phyloP scores from a whole-genome alignment of 2,797 vertebrate genomes.

The Xenops minutus region DNA sequence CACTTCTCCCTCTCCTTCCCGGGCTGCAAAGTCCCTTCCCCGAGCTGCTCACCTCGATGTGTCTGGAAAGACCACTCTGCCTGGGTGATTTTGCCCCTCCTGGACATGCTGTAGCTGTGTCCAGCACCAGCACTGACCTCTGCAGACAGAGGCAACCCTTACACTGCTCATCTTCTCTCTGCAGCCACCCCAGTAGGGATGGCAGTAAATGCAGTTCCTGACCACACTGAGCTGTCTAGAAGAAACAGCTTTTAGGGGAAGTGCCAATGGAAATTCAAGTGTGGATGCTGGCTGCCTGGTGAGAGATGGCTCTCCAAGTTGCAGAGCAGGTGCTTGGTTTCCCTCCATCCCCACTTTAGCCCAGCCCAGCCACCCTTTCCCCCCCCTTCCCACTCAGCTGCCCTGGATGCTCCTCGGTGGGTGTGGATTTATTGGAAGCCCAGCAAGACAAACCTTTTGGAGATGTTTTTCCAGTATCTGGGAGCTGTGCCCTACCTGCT shows the following conservation, averaged over 20 bases:
- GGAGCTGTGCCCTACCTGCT: constrained; percentile 17
- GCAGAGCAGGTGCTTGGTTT: background rate
- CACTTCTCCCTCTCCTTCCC: background rate
- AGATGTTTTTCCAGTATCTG: constrained; percentile 42
- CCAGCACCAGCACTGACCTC: background rate
- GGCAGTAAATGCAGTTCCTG: background rate
- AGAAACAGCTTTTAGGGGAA: background rate
- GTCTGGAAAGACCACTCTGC: background rate
- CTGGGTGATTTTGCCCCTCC: background rate
- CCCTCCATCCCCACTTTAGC: background rate
- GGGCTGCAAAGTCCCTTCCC: background rate
- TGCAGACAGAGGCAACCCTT: background rate
- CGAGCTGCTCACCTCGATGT: background rate
- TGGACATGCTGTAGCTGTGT: background rate
- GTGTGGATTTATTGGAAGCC: background rate
- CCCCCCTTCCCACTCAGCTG: background rate
- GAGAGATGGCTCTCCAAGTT: background rate
- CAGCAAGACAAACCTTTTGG: background rate
- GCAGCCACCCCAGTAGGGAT: background rate
- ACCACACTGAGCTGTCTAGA: background rate
- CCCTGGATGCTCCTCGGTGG: background rate
- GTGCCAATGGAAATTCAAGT: background rate
- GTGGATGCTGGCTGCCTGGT: background rate
- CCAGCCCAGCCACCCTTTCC: background rate
- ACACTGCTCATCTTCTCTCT: background rate